Base-by-base conservation (phyloP, 2,797 vertebrate species). In the Spinus pinus region DNA sequence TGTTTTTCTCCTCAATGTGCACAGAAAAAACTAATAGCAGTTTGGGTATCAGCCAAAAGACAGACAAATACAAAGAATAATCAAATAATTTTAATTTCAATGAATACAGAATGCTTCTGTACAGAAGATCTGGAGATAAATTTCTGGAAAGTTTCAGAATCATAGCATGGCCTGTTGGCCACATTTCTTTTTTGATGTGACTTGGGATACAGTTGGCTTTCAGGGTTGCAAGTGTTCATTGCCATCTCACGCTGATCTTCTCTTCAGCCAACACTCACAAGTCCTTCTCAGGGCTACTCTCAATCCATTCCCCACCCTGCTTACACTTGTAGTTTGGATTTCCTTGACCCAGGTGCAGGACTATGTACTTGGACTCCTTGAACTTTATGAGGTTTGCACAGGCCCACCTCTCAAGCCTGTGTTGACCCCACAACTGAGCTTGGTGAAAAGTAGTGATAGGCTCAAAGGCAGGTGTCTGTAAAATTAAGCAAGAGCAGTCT, bases 111-210 rank as follows among this genome's bases (percentile, higher is more conserved):
- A 39, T 53, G 16, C 7, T 82, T 77, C 30, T 50, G 14, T 35
- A 57, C 11, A 28, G 27, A 51, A 56, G 33, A 75, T 4, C 33
- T 61, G 30, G 21, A 93, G 12, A 33, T 73, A 82, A 58, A 51
- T 69, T 92, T 72, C 58, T 44, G 13, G 22, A 90, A 78, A 88
- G 2, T 4, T 79, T 72, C 37, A 50, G 42, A 87, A 50, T 75
- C 28, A 44, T 50, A 33, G 8, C 10, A 56, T 19, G 23, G 23
- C 17, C 21, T 33, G 14, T 21, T 44, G 28, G 28, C 4, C 50
- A 57, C 0, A 0, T 6, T 70, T 57, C 25, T 58, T 64, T 64
- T 82, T 46, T 33, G 8, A 64, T 27, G 12, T 0, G 1, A 12
- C 8, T 18, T 5, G 2, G 18, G 11, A 25, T 33, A 13, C 2